Percentiles rank a stretch among this genome's conserved stretches.
phyloP scores from a whole-genome alignment of 2,797 vertebrate species.

The Fistularia commersonii region DNA sequence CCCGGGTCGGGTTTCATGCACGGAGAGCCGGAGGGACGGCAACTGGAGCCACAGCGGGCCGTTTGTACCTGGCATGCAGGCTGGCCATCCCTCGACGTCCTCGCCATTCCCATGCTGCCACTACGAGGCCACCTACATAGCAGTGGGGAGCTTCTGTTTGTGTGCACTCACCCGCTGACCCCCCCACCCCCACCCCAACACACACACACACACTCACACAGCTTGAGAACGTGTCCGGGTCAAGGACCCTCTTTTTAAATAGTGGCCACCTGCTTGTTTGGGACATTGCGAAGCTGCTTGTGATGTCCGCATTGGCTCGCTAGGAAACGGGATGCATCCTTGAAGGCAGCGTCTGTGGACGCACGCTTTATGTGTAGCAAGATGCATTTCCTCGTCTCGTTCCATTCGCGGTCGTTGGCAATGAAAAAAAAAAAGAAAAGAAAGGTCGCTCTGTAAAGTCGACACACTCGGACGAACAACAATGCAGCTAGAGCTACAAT shows the following conservation, averaged over 20 bases:
- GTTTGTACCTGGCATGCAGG: slow-evolving; percentile 28
- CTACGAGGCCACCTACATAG: slow-evolving; percentile 62
- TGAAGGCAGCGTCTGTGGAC: slow-evolving; percentile 2
- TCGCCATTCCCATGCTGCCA: slow-evolving; percentile 38
- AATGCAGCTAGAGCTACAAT: too few species aligned
- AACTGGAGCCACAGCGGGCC: too few species aligned
- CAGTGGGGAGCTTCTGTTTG: slow-evolving; percentile 58
- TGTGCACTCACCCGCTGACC: slow-evolving; percentile 37
- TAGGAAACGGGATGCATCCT: too few species aligned
- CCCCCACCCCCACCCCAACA: neutral
- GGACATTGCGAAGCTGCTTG: slow-evolving; percentile 53
- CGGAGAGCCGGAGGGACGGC: slow-evolving; percentile 23
- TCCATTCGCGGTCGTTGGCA: too few species aligned
- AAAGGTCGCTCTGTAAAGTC: too few species aligned
- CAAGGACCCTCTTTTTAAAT: slow-evolving; percentile 70
- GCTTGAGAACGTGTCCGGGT: slow-evolving; percentile 48
- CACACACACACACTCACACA: slow-evolving; percentile 4
- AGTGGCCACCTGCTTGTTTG: slow-evolving; percentile 70
- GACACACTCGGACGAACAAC: too few species aligned
- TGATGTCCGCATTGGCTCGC: slow-evolving; percentile 28
- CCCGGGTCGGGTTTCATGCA: slow-evolving; percentile 33
- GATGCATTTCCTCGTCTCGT: too few species aligned
- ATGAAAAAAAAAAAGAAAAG: too few species aligned
- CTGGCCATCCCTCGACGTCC: slow-evolving; percentile 29
- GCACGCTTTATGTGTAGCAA: slow-evolving; percentile 56